These are phyloP conservation scores for Uloborus plumipes DNA, from an alignment of 2,888 invertebrate species.

Conservation along the genomic window DNA sequence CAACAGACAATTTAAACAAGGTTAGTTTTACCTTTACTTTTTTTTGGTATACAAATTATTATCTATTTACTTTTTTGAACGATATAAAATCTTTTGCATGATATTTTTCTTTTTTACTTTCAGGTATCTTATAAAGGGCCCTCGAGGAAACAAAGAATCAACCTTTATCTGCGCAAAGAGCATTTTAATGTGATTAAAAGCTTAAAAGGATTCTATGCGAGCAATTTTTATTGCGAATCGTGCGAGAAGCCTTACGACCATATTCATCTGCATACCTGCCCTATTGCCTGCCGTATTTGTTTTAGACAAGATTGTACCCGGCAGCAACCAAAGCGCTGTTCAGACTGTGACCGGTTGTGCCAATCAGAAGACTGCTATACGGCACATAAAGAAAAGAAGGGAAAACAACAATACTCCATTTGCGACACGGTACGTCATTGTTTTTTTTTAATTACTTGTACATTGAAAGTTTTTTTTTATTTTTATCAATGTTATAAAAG, in stretches of 20 bases:
- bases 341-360: constrained; percentile 7
- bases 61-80: too few relatives aligned
- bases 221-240: constrained; percentile 27
- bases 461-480: too few relatives aligned
- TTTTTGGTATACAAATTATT: too few relatives aligned
- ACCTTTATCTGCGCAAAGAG: background rate
- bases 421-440: constrained; percentile 4
- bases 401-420: background rate
- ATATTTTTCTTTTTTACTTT: too few relatives aligned
- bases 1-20: too few relatives aligned
- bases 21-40: too few relatives aligned
- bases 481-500: too few relatives aligned
- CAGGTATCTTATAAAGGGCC: constrained; percentile 2
- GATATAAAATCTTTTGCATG: too few relatives aligned
- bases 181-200: background rate
- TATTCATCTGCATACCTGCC: background rate
- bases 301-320: background rate
- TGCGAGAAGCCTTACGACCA: constrained; percentile 3
- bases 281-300: background rate
- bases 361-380: constrained; percentile 6
- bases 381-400: constrained; percentile 1
- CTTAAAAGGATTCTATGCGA: too few relatives aligned
- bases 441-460: too few relatives aligned
- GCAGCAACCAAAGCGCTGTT: background rate
- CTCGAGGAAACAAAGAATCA: background rate